A percentile compares a stretch with the other conserved stretches of the same genome.
phyloP scores from a whole-genome alignment of 1,140 invertebrate species.

The Calycopis cecrops region DNA sequence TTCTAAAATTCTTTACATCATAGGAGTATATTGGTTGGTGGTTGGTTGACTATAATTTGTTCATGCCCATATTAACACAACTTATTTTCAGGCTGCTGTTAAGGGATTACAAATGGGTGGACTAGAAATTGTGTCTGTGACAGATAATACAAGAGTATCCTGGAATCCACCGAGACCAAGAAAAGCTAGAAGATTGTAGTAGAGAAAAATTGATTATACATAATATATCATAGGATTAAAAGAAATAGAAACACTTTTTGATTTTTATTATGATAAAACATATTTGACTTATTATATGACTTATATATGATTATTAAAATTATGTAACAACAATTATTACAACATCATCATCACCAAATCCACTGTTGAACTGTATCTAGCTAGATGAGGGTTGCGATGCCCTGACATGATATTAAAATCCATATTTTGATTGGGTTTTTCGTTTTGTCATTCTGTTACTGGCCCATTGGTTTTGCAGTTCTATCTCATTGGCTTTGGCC shows the following conservation, averaged over 20 bases:
- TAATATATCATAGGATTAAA: no score
- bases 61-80: background rate
- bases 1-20: no score
- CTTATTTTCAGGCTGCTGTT: conserved; percentile 83
- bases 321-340: no score
- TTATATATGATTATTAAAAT: no score
- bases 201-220: background rate
- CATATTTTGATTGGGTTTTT: conserved; percentile 93
- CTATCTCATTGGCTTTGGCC: conserved; percentile 95
- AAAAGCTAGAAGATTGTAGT: conserved; percentile 84
- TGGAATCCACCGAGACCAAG: conserved; percentile 84
- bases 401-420: conserved; percentile 76
- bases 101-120: conserved; percentile 95
- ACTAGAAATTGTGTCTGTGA: conserved; percentile 91
- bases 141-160: conserved; percentile 89
- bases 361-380: no score
- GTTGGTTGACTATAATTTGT: no score
- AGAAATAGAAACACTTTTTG: no score
- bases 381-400: no score
- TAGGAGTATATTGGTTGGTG: no score
- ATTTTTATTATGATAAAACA: no score
- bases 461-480: conserved; percentile 95
- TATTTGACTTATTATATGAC: no score
- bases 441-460: conserved; percentile 87
- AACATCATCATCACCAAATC: no score